Evolutionary conservation across 2,888 invertebrate species (phyloP), one percentile per base, ranked within the genome.

Genomic region (Diarsia mendica): DNA sequence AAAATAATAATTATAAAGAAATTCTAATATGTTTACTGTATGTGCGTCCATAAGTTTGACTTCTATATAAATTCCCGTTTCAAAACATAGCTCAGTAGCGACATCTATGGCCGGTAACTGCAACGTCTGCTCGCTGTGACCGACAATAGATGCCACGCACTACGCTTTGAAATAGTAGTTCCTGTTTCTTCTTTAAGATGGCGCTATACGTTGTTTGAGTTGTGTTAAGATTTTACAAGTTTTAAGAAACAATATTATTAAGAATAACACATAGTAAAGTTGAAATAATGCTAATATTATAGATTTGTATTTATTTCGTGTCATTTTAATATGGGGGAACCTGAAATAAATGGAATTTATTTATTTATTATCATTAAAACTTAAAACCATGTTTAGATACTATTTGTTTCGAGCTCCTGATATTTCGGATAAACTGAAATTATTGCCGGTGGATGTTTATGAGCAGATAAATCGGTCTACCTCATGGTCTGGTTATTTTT

Each of bases 81-180:
- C 39, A 33, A 55, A 68, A 51, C 28, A 13, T 1, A 1, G 9
- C 20, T 23, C 18, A 76, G 49, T 70, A 82, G 72, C 61, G 85
- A 79, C 84, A 85, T 85, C 84, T 84, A 44, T 82, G 71, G 70
- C 10, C 44, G 51, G 53, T 66, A 64, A 70, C 46, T 55, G 55
- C 5, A 67, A n/a, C 44, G 49, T 48, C 0, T 8, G 18, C 18
- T 70, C 0, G 2, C 28, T 28, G 11, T 53, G 15, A 53, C 33
- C 23, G 6, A 33, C 79, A 58, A 53, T 60, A 84, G 79, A 85
- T 79, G 72, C 64, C 75, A n/a, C 71, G 5, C 10, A 28, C 18
- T 33, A 15, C 15, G n/a, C 64, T 73, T 75, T 53, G 44, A 53
- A 55, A 44, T 39, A 49, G 33, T 61, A 67, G 72, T 85, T 79